A percentile compares a stretch with the other conserved stretches of the same genome.
Conservation (phyloP, 1,140 invertebrate species). For the Rhysida immarginata region DNA sequence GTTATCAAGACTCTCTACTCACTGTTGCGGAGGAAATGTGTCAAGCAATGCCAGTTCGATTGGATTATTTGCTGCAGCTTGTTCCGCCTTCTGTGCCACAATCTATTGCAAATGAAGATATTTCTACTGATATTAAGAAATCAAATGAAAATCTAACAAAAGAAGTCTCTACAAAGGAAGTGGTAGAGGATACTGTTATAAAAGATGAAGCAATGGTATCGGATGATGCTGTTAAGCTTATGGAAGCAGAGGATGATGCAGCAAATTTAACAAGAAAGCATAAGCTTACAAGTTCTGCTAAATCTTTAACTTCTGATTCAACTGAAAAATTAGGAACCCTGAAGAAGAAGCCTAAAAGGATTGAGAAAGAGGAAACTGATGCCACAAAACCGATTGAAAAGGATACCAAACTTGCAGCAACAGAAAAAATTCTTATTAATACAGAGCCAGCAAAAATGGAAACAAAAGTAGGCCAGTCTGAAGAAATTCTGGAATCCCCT, state of each 20-base stretch:
- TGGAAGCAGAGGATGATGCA: background rate
- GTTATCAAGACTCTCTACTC: constrained; percentile 63
- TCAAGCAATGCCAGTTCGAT: constrained; percentile 70
- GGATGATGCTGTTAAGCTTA: background rate
- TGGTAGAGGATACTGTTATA: constrained; percentile 25
- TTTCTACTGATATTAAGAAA: too few species aligned
- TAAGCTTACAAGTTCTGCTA: background rate
- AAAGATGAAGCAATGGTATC: constrained; percentile 20
- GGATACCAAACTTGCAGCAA: background rate
- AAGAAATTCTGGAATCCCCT: background rate
- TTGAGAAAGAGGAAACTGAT: background rate
- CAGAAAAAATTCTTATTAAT: background rate
- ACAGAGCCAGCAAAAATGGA: background rate
- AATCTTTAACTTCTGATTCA: background rate
- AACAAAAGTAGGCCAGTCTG: background rate
- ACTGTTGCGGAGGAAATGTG: constrained; percentile 74
- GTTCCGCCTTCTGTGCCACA: constrained; percentile 42
- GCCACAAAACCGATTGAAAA: background rate
- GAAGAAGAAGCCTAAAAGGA: constrained; percentile 6
- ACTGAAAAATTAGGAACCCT: background rate
- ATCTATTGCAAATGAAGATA: too few species aligned
- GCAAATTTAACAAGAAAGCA: background rate
- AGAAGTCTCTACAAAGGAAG: constrained; percentile 4
- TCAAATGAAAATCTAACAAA: constrained; percentile 6
- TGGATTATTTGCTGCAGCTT: constrained; percentile 70